Evolutionary conservation across 2,113 vertebrate species (phyloP).

Genomic region (Antigone vipio): DNA sequence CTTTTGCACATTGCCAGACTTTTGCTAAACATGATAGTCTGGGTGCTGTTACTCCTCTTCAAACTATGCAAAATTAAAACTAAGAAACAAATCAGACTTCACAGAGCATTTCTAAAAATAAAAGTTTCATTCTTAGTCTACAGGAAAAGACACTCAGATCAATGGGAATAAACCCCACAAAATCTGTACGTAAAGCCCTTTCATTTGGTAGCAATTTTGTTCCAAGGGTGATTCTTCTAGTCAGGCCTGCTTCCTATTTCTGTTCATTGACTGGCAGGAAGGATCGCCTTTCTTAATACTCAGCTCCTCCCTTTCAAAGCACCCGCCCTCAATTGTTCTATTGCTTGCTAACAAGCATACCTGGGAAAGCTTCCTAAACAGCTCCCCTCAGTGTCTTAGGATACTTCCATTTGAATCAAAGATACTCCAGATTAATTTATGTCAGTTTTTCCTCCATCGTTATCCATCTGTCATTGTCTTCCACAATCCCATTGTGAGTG

Average conservation of each 20-base stretch:
- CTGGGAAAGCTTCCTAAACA: neutral
- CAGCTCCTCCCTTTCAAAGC: neutral
- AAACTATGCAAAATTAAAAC: neutral
- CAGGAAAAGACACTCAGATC: neutral
- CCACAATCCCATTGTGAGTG: neutral
- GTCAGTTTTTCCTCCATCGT: neutral
- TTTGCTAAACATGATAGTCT: neutral
- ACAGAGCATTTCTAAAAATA: neutral
- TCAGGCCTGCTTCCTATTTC: neutral
- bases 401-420: neutral
- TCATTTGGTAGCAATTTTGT: neutral
- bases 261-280: neutral
- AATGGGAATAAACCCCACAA: neutral
- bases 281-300: neutral
- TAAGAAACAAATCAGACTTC: neutral
- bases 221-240: neutral
- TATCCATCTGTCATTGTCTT: neutral
- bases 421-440: neutral
- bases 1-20: neutral
- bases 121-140: neutral
- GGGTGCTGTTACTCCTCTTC: neutral
- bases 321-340: neutral
- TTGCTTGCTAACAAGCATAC: neutral
- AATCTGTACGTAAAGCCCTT: neutral
- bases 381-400: neutral